Conservation (phyloP, 2,888 invertebrate species). For the Stenodera caucasica region DNA sequence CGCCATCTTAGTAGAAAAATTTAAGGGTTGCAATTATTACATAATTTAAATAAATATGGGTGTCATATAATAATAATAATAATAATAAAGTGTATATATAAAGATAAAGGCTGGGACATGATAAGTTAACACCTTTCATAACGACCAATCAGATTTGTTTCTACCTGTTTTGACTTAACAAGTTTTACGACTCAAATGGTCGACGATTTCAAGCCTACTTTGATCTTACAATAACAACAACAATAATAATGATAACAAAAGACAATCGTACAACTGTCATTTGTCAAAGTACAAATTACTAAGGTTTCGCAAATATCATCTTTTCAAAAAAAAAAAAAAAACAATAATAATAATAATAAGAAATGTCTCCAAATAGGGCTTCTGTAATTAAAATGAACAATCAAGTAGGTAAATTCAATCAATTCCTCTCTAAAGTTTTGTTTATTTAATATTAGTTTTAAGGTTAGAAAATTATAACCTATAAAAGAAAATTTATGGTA, state of each 20-base stretch:
- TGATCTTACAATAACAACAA: background rate
- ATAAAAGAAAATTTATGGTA: background rate
- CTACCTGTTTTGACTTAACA: background rate
- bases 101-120: background rate
- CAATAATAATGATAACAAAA: background rate
- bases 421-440: too few relatives aligned
- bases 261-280: too few relatives aligned
- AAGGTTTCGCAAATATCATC: background rate
- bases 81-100: background rate
- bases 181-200: background rate
- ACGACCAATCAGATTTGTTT: background rate
- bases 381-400: too few relatives aligned
- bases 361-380: too few relatives aligned
- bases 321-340: too few relatives aligned
- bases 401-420: too few relatives aligned
- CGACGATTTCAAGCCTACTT: background rate
- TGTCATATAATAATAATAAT: background rate
- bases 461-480: background rate
- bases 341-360: too few relatives aligned
- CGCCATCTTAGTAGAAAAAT: too few relatives aligned
- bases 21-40: too few relatives aligned
- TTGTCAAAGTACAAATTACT: too few relatives aligned
- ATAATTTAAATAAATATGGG: background rate
- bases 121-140: conserved; percentile 1
- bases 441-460: background rate